A percentile compares a stretch with the other conserved stretches of the same genome.
Conservation (phyloP, 2,113 vertebrate species). For the Piliocolobus tephrosceles region DNA sequence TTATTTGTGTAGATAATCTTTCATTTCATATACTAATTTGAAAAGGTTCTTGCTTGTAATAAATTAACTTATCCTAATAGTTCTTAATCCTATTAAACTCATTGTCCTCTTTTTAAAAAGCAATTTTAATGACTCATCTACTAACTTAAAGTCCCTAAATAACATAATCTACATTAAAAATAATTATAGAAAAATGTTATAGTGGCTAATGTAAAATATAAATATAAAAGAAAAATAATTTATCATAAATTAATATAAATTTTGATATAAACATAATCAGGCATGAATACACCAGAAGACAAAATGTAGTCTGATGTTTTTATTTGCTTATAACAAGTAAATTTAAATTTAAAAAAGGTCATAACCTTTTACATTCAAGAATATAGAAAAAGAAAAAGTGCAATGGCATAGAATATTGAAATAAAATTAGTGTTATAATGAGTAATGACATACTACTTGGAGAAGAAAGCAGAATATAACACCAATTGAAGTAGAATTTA, state of each 20-base stretch:
- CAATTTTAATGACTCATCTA: conserved; percentile 41
- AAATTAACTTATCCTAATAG: conserved; percentile 31
- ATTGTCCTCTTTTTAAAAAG: not conserved
- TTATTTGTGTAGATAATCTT: not conserved
- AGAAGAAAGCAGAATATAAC: not conserved
- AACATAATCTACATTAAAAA: not conserved
- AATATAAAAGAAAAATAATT: conserved; percentile 31
- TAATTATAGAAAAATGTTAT: conserved; percentile 5
- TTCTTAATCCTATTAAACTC: conserved; percentile 22
- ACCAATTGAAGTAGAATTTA: not conserved
- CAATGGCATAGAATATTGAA: not conserved
- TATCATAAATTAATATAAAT: conserved; percentile 21
- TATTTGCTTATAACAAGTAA: not conserved
- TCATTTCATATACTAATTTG: conserved; percentile 15
- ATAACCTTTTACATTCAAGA: not conserved
- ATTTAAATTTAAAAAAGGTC: not conserved
- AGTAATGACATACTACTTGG: not conserved
- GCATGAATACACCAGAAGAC: not conserved
- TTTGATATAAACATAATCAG: conserved; percentile 47
- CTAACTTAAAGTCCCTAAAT: conserved; percentile 48
- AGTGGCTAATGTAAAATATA: not conserved
- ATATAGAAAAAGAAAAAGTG: not conserved
- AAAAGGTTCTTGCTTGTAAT: conserved; percentile 47
- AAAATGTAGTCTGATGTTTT: conserved; percentile 10
- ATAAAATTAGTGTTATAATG: not conserved